Evolutionary conservation across 2,888 invertebrate species (phyloP), one percentile per base, ranked within the genome.

Genomic region (Euphydryas editha): DNA sequence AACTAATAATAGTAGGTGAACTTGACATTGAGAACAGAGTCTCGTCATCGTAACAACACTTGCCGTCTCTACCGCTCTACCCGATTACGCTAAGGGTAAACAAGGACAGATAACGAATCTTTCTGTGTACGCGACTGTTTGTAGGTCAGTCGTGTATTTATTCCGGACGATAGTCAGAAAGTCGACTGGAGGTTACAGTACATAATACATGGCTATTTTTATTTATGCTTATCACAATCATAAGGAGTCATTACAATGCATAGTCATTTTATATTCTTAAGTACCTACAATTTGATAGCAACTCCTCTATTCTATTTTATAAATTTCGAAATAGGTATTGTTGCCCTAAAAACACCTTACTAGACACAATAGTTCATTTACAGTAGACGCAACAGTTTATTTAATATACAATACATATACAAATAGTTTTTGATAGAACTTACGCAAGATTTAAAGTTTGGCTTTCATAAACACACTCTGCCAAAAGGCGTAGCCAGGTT

Each of bases 1-100:
- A 83, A 88, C 92, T 91, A 92, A 91, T 91, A 92, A 90, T 91
- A 90, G 91, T 90, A 92, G 89, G 87, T 92, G 92, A 92, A 92
- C 92, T 92, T 92, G 92, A 92, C 92, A 92, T 92, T 92, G 92
- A 91, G 88, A 86, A 78, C 84, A 87, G 88, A 90, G 91, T 89
- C 90, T 92, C 92, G 92, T 92, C 92, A 91, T 87, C 87, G 84
- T 81, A 86, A 83, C 86, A 80, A 84, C 83, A 81, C 81, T 78
- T 75, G 80, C 84, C 81, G 77, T 90, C 91, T 88, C 90, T 81
- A 76, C 81, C 86, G 78, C 85, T 79, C 88, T 62, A 70, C 67
- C 57, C 74, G 69, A 75, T 69, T 66, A 70, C 67, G 66, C 72
- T 62, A 72, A 80, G 73, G 89, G 79, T 77, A 74, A 84, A 92